Percentiles rank a stretch among this genome's conserved stretches.
Evolutionary conservation across 2,113 vertebrate genomes (phyloP).

Genomic region (Castor canadensis): DNA sequence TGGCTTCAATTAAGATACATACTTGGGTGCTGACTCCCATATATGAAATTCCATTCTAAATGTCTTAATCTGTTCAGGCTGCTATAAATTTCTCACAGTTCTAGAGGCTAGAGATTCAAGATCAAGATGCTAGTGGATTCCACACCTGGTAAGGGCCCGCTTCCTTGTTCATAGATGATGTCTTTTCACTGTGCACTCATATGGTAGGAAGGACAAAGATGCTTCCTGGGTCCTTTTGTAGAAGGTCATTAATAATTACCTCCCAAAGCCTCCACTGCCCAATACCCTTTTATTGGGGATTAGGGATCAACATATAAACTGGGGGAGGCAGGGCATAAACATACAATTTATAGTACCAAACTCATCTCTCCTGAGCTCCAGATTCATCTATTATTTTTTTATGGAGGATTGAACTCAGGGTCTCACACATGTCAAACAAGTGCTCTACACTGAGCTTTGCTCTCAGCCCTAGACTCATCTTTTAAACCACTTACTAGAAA

Average conservation of each 20-base stretch:
- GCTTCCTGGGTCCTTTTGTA: neutral
- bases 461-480: neutral
- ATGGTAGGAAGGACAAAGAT: neutral
- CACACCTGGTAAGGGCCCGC: neutral
- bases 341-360: neutral
- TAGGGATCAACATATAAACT: neutral
- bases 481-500: neutral
- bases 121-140: neutral
- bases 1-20: neutral
- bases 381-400: neutral
- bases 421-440: too few relatives aligned
- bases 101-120: neutral
- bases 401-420: too few relatives aligned
- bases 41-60: neutral
- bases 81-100: neutral
- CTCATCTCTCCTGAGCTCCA: neutral
- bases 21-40: neutral
- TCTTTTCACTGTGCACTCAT: neutral
- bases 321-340: neutral
- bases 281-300: neutral
- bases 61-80: neutral
- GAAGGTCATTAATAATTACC: neutral
- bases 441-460: neutral
- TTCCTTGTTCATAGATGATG: neutral
- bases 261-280: neutral